A percentile compares a stretch with the other conserved stretches of the same genome.
Conservation (phyloP, 2,888 invertebrate genomes). For the Mesorhabditis sp. region DNA sequence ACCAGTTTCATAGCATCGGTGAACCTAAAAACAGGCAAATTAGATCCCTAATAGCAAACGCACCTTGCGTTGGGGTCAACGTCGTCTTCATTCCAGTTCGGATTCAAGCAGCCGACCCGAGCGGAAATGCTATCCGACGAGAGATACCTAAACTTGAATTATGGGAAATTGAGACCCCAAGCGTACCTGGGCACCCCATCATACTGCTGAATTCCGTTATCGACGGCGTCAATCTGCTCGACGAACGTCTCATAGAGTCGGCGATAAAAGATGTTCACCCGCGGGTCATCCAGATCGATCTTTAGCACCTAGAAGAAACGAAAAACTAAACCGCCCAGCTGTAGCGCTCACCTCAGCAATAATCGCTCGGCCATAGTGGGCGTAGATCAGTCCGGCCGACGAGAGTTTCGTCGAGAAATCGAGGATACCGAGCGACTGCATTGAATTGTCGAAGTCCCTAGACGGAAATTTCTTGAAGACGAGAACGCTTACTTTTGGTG, state of each 20-base stretch:
- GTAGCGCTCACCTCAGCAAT: constrained; percentile 60
- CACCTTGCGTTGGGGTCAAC: constrained; percentile 60
- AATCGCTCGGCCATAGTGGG: constrained; percentile 80
- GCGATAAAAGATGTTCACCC: constrained; percentile 59
- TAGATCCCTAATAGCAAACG: constrained; percentile 17
- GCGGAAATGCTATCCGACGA: constrained; percentile 40
- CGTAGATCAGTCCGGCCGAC: constrained; percentile 84
- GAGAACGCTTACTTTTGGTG: constrained; percentile 71
- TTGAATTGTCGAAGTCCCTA: constrained; percentile 61
- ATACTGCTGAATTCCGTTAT: constrained; percentile 79
- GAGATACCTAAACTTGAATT: constrained; percentile 34
- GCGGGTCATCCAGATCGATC: constrained; percentile 13
- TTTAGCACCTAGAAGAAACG: constrained; percentile 19
- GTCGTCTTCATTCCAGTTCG: constrained; percentile 72
- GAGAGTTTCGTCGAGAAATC: constrained; percentile 71
- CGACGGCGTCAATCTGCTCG: constrained; percentile 90
- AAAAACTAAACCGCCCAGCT: constrained; percentile 2
- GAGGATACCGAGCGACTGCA: constrained; percentile 50
- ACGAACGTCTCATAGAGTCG: constrained; percentile 80
- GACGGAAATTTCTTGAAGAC: neutral
- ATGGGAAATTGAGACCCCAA: neutral
- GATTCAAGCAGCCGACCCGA: constrained; percentile 76
- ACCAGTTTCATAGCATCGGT: constrained; percentile 74
- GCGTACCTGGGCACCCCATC: constrained; percentile 28
- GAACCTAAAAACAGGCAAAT: neutral